These are phyloP conservation scores for Prosapia bicincta DNA, from an alignment of 2,888 invertebrate species.

Conservation along the genomic window DNA sequence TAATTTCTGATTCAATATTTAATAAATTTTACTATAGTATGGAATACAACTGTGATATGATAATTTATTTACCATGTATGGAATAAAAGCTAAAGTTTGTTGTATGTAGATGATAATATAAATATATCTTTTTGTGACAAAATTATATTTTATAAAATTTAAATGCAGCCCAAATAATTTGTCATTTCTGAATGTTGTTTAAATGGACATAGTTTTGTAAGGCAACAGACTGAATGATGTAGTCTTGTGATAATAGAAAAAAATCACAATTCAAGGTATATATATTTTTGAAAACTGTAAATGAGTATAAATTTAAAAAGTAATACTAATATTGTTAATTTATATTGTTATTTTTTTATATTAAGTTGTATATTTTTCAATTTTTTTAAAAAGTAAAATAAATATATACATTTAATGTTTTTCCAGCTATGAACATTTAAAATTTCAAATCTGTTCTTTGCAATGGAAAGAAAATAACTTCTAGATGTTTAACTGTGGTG, in stretches of 20 bases:
- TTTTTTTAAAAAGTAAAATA: background rate
- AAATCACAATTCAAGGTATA: background rate
- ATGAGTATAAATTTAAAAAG: background rate
- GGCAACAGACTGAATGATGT: background rate
- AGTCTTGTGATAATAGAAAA: background rate
- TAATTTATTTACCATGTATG: conserved; percentile 2
- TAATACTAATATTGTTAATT: background rate
- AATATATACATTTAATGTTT: background rate
- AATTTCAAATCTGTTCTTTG: background rate
- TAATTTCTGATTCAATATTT: background rate
- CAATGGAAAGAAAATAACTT: background rate
- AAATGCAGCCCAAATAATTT: background rate
- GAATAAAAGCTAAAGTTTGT: background rate
- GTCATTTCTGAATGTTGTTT: background rate
- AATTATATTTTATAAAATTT: background rate
- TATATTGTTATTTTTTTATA: background rate
- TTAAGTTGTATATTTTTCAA: background rate
- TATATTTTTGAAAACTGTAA: background rate
- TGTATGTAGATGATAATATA: background rate
- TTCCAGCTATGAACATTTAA: background rate
- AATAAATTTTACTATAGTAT: background rate
- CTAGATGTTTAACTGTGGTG: background rate
- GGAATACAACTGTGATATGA: background rate
- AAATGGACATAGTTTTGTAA: background rate
- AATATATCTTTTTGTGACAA: background rate